A percentile compares a stretch with the other conserved stretches of the same genome.
phyloP scores from a whole-genome alignment of 2,888 invertebrate species.

The Tuberolachnus salignus region DNA sequence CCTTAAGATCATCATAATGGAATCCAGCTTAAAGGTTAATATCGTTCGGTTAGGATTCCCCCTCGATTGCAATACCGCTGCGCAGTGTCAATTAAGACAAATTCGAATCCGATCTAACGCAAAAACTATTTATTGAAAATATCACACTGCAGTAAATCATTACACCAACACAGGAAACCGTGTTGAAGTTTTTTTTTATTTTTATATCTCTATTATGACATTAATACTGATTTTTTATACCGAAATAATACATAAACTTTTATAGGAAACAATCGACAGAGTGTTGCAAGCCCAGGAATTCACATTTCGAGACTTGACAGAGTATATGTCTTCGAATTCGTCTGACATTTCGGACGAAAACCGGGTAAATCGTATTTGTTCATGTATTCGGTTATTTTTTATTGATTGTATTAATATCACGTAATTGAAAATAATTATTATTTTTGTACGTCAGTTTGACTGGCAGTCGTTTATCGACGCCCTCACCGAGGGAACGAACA shows the following conservation, averaged over 20 bases:
- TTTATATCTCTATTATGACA: too few relatives aligned
- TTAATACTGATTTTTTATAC: background rate
- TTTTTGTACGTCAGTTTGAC: slow-evolving; percentile 58
- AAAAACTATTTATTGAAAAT: too few relatives aligned
- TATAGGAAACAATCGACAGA: background rate
- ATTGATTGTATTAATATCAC: background rate
- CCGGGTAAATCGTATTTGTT: background rate
- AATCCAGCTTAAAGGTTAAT: slow-evolving; percentile 58
- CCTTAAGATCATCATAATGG: slow-evolving; percentile 59
- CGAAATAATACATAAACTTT: background rate
- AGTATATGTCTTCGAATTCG: slow-evolving; percentile 28
- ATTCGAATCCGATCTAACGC: too few relatives aligned
- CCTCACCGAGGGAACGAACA: slow-evolving; percentile 59
- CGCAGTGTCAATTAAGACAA: too few relatives aligned
- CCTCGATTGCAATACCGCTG: too few relatives aligned
- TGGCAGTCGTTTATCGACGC: slow-evolving; percentile 60
- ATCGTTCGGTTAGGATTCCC: too few relatives aligned
- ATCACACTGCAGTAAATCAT: too few relatives aligned
- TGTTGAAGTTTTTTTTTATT: too few relatives aligned
- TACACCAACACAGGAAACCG: too few relatives aligned
- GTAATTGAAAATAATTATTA: background rate
- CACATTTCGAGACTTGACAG: background rate
- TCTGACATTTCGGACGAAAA: background rate
- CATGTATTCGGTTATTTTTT: background rate
- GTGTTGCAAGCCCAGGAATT: background rate